These are phyloP conservation scores for Macrocentrus cingulum DNA, from an alignment of 1,140 invertebrate species.

Conservation along the genomic window DNA sequence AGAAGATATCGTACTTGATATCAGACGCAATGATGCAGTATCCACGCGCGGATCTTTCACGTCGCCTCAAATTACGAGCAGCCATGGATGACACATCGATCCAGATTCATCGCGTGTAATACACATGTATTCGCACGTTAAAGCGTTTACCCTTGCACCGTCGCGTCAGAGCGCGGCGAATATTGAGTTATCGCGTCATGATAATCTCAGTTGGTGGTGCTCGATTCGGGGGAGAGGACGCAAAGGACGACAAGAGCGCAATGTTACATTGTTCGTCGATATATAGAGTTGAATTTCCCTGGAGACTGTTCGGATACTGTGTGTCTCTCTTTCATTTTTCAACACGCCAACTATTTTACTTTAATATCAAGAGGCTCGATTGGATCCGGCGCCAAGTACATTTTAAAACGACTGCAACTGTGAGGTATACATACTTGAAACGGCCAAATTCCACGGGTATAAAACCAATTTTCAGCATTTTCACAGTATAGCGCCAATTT, in stretches of 20 bases:
- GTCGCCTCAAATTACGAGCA: conserved; percentile 20
- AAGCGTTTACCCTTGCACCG: background rate
- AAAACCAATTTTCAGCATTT: too few relatives aligned
- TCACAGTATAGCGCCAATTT: too few relatives aligned
- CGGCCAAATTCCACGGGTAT: too few relatives aligned
- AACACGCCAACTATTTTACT: too few relatives aligned
- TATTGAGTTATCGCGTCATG: conserved; percentile 18
- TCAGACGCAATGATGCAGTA: too few relatives aligned
- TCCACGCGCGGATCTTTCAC: too few relatives aligned
- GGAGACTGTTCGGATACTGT: background rate
- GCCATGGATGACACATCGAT: conserved; percentile 6
- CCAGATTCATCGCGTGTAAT: background rate
- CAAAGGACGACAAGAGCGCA: background rate
- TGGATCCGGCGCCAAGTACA: too few relatives aligned
- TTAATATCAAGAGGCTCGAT: too few relatives aligned
- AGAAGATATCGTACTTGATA: background rate
- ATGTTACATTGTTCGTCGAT: conserved; percentile 21
- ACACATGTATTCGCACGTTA: background rate
- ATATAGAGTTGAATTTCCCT: conserved; percentile 28
- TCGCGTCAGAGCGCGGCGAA: conserved; percentile 7
- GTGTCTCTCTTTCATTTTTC: conserved; percentile 2
- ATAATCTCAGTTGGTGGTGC: conserved; percentile 21
- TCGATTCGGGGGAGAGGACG: background rate
- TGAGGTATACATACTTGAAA: too few relatives aligned
- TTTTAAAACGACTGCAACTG: too few relatives aligned